A percentile compares a stretch with the other conserved stretches of the same genome.
phyloP scores from a whole-genome alignment of 2,113 vertebrate genomes.

The Halcyon malimbica region DNA sequence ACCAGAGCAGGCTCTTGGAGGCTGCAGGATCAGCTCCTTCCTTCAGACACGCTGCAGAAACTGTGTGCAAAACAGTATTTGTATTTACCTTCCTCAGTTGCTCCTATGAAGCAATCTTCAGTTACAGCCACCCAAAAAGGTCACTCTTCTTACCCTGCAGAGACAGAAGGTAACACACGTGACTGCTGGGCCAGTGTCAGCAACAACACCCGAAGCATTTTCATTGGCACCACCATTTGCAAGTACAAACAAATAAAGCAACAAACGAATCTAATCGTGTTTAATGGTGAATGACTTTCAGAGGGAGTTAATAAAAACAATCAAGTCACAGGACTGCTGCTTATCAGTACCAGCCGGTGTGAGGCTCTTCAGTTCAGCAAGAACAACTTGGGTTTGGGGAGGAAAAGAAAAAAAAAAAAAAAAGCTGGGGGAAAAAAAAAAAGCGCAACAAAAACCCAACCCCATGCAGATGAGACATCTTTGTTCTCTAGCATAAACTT shows the following conservation, averaged over 20 bases:
- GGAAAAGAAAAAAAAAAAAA: background rate
- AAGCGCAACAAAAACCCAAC: background rate
- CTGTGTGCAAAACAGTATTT: background rate
- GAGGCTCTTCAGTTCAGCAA: constrained; percentile 57
- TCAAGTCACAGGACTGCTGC: constrained; percentile 53
- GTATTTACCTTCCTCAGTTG: constrained; percentile 91
- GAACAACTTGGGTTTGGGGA: constrained; percentile 43
- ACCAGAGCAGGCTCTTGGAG: rapidly evolving
- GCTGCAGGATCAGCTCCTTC: background rate
- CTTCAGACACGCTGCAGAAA: background rate
- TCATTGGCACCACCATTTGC: constrained; percentile 51
- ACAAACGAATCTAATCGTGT: constrained; percentile 54
- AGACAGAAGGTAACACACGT: constrained; percentile 79
- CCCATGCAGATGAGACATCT: constrained; percentile 55
- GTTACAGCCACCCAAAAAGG: constrained; percentile 84
- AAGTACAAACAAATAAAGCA: constrained; percentile 67
- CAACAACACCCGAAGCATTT: constrained; percentile 51
- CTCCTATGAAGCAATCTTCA: constrained; percentile 91
- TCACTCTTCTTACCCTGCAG: constrained; percentile 90
- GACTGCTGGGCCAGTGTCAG: constrained; percentile 71
- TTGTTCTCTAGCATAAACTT: constrained; percentile 59
- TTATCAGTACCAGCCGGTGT: constrained; percentile 56
- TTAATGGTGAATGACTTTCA: constrained; percentile 63
- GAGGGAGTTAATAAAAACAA: constrained; percentile 73
- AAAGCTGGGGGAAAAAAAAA: background rate